These are phyloP conservation scores for Drosophila prostipennis DNA, from an alignment of 2,888 invertebrate species.

Conservation along the genomic window DNA sequence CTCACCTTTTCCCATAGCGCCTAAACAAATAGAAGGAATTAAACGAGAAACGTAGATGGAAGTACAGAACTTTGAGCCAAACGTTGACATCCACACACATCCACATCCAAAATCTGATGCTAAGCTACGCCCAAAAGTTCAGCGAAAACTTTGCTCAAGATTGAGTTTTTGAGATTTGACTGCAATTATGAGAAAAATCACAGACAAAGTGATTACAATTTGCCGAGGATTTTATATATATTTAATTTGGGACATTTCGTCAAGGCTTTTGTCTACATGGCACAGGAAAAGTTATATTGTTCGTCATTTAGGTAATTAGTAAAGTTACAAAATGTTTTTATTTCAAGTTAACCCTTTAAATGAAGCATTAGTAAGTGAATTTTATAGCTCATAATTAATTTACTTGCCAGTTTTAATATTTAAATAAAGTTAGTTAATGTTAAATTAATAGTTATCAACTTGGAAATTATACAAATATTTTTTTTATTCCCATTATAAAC, in stretches of 20 bases:
- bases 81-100: constrained; percentile 33
- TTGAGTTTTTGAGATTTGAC: constrained; percentile 30
- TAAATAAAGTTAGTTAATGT: no score
- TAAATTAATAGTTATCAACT: no score
- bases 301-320: not conserved
- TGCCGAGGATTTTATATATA: not conserved
- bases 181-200: constrained; percentile 23
- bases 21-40: constrained; percentile 17
- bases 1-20: not conserved
- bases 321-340: not conserved
- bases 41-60: not conserved
- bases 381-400: no score
- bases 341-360: not conserved
- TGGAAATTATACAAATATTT: not conserved
- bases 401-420: no score
- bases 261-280: not conserved
- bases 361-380: not conserved
- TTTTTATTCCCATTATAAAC: not conserved
- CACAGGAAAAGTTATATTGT: not conserved
- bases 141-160: constrained; percentile 3
- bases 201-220: constrained; percentile 17
- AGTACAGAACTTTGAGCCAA: constrained; percentile 14
- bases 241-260: not conserved
- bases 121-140: constrained; percentile 19
- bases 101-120: constrained; percentile 1